Conservation (phyloP, 2,113 vertebrate genomes). For the Peromyscus californicus region DNA sequence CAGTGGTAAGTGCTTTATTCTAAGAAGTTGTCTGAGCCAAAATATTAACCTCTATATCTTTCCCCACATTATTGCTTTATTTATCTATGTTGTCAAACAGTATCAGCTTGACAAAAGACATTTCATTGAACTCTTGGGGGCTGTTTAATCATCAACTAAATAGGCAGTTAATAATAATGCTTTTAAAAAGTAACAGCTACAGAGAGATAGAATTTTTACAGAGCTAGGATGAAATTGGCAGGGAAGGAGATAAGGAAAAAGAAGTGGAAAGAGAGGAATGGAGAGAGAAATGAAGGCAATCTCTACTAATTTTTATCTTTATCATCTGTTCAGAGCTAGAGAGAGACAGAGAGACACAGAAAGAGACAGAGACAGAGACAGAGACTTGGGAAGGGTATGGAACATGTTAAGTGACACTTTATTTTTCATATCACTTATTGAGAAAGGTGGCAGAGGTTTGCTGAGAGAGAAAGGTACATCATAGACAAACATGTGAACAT, state of each 20-base stretch:
- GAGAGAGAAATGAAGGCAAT: neutral
- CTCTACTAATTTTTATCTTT: neutral
- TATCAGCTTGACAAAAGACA: conserved; percentile 18
- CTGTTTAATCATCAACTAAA: neutral
- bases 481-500: neutral
- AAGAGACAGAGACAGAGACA: neutral
- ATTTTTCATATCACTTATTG: neutral
- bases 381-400: neutral
- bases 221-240: neutral
- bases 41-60: neutral
- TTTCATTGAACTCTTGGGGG: conserved; percentile 3
- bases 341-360: neutral
- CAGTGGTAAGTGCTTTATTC: neutral
- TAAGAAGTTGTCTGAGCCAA: neutral
- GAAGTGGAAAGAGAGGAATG: neutral
- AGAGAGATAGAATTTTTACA: neutral
- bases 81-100: neutral
- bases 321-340: neutral
- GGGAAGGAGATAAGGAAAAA: neutral
- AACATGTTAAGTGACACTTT: neutral
- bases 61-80: neutral
- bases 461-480: rapidly evolving
- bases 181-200: neutral
- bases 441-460: neutral
- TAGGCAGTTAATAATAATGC: neutral